These are phyloP conservation scores for Epistrophella euchroma DNA, from an alignment of 2,888 invertebrate species.

Conservation along the genomic window DNA sequence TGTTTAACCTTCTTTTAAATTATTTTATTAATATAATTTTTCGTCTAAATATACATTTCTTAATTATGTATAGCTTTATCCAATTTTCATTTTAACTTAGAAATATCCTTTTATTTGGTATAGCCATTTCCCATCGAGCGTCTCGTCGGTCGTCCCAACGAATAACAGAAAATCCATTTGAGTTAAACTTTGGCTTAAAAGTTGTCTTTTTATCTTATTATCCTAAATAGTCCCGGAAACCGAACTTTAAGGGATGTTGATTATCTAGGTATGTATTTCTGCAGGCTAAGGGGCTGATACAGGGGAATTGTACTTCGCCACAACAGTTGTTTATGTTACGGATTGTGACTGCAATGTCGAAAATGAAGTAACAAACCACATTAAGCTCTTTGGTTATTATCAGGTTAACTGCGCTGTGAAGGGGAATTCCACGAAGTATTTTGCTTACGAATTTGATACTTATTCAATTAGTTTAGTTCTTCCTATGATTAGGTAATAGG, in stretches of 20 bases:
- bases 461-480: too few species aligned
- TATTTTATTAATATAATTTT: too few species aligned
- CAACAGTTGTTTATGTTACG: neutral
- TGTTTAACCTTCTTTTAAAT: neutral
- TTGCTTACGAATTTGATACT: neutral
- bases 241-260: neutral
- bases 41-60: neutral
- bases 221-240: slow-evolving; percentile 8
- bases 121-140: neutral
- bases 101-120: neutral
- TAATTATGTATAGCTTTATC: neutral
- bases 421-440: neutral
- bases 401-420: neutral
- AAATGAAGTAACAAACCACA: slow-evolving; percentile 7
- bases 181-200: neutral
- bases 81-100: neutral
- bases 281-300: neutral
- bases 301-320: too few species aligned
- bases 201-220: slow-evolving; percentile 13
- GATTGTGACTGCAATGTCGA: neutral
- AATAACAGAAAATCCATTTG: slow-evolving; percentile 3
- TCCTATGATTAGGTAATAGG: too few species aligned
- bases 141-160: too few species aligned
- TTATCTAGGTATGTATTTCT: neutral
- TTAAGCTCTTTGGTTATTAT: slow-evolving; percentile 11